A percentile compares a stretch with the other conserved stretches of the same genome.
These are phyloP conservation scores for Oceanodroma leucorhoa DNA, from an alignment of 2,797 vertebrate species.

Conservation along the genomic window DNA sequence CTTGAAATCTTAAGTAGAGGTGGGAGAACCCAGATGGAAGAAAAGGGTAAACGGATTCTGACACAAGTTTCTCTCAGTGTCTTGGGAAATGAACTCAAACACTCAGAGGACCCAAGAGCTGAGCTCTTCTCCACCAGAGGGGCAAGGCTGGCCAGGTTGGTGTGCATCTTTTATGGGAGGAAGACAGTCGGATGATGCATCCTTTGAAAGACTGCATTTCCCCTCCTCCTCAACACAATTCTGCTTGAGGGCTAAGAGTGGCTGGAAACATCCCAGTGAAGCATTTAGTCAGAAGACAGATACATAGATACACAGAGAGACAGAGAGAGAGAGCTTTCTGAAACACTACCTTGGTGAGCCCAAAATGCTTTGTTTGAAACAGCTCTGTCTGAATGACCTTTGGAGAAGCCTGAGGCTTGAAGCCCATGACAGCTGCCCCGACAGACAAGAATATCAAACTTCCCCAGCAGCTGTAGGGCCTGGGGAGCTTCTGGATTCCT, in stretches of 20 bases:
- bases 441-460: conserved; percentile 11
- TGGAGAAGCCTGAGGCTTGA: background rate
- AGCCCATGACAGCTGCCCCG: background rate
- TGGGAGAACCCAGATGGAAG: background rate
- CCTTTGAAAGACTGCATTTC: background rate
- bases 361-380: background rate
- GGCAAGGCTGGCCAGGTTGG: background rate
- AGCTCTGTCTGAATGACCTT: background rate
- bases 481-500: conserved; percentile 34
- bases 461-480: conserved; percentile 13
- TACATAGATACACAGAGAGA: background rate
- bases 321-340: background rate
- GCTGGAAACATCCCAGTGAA: background rate
- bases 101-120: background rate
- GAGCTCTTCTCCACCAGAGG: background rate
- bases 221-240: background rate
- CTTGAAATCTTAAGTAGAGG: background rate
- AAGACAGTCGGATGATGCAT: background rate
- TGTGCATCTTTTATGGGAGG: background rate
- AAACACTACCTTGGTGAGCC: background rate
- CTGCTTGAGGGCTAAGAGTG: background rate
- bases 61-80: background rate
- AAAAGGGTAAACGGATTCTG: background rate
- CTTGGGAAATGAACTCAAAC: background rate
- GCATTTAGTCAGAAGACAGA: background rate